A percentile compares a stretch with the other conserved stretches of the same genome.
phyloP scores from a whole-genome alignment of 2,113 vertebrate genomes.

The Triplophysa siluroides region DNA sequence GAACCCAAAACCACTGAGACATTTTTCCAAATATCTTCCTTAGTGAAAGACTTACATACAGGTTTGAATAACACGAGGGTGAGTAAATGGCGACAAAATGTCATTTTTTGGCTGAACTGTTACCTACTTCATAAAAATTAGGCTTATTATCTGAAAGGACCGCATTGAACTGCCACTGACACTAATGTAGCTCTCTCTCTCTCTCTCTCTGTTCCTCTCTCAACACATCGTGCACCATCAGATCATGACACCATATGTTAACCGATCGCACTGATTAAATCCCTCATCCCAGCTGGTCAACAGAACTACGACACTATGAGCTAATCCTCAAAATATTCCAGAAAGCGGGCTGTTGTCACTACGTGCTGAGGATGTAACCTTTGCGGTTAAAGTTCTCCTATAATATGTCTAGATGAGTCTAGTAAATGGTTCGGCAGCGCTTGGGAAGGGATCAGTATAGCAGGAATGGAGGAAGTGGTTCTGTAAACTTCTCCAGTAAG shows the following conservation, averaged over 20 bases:
- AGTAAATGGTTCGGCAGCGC: slow-evolving; percentile 48
- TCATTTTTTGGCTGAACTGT: too few relatives aligned
- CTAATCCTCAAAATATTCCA: background rate
- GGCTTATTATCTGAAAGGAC: background rate
- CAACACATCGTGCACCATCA: slow-evolving; percentile 13
- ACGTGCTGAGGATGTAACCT: background rate
- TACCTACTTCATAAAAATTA: too few relatives aligned
- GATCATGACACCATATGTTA: slow-evolving; percentile 41
- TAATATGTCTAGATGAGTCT: background rate
- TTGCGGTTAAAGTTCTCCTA: slow-evolving; percentile 38
- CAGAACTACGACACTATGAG: background rate
- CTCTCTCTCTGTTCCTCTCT: background rate
- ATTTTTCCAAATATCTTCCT: too few relatives aligned
- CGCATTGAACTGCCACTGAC: background rate
- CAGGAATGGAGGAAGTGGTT: slow-evolving; percentile 33
- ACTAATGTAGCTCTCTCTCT: slow-evolving; percentile 15
- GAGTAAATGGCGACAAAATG: too few relatives aligned
- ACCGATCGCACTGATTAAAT: slow-evolving; percentile 38
- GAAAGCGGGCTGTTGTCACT: background rate
- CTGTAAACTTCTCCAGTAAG: slow-evolving; percentile 21
- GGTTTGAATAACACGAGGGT: too few relatives aligned
- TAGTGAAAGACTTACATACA: too few relatives aligned
- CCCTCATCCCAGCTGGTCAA: slow-evolving; percentile 11
- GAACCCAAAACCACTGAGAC: too few relatives aligned
- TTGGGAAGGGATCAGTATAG: slow-evolving; percentile 47